A percentile compares a stretch with the other conserved stretches of the same genome.
These are phyloP conservation scores for Trichogramma evanescens DNA, from an alignment of 2,888 invertebrate genomes.

Conservation along the genomic window DNA sequence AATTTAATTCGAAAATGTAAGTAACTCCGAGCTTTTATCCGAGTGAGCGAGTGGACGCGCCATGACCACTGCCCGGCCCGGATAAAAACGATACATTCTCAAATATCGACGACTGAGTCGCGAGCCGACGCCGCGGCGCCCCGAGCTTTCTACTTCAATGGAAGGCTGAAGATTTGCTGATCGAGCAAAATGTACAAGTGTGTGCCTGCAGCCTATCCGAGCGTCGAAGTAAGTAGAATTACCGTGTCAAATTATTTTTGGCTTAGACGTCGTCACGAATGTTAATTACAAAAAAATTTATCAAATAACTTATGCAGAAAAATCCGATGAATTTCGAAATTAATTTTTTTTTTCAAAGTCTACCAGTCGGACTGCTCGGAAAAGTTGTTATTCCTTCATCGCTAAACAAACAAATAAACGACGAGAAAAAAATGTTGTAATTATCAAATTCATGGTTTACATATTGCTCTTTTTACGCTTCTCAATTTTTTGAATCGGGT, in stretches of 20 bases:
- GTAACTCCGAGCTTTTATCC: not conserved
- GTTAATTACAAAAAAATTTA: constrained; percentile 7
- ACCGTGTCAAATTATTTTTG: not conserved
- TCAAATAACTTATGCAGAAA: constrained; percentile 10
- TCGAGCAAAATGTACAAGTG: constrained; percentile 21
- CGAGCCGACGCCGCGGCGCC: constrained; percentile 9
- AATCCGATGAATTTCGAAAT: constrained; percentile 1
- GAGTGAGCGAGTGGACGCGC: not conserved
- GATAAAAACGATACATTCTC: not conserved
- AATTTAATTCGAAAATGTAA: not conserved
- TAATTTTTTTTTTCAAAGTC: constrained; percentile 15
- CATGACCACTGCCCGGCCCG: not conserved
- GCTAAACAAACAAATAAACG: constrained; percentile 10
- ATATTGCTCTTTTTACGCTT: constrained; percentile 14
- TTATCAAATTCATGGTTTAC: constrained; percentile 25
- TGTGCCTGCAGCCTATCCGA: constrained; percentile 25
- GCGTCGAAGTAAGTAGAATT: constrained; percentile 29
- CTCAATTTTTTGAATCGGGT: no score
- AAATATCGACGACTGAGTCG: not conserved
- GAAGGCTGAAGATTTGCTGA: constrained; percentile 22
- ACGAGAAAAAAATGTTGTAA: constrained; percentile 19
- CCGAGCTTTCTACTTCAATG: not conserved
- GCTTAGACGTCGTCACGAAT: constrained; percentile 1
- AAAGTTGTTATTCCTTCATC: constrained; percentile 24
- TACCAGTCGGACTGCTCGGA: constrained; percentile 33